phyloP scores from a whole-genome alignment of 2,797 vertebrate species.

The Phataginus tricuspis region DNA sequence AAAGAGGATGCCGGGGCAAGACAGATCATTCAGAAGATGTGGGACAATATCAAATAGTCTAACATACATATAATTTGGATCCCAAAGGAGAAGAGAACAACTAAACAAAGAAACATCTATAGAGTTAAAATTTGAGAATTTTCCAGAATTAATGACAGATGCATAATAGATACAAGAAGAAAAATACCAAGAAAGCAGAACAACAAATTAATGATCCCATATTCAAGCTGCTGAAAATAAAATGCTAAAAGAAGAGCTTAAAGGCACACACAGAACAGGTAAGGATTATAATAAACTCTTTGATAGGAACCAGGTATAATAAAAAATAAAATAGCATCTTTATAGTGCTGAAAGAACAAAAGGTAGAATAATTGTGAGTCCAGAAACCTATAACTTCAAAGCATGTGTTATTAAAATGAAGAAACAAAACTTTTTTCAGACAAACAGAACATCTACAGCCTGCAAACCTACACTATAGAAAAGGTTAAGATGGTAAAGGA shows the following conservation, averaged over 20 bases:
- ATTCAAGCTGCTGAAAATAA: background rate
- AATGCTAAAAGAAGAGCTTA: background rate
- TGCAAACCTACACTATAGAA: background rate
- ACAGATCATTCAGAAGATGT: background rate
- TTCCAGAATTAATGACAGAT: background rate
- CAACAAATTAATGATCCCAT: background rate
- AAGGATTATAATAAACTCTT: background rate
- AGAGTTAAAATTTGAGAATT: background rate
- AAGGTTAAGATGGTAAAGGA: background rate
- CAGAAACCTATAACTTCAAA: background rate
- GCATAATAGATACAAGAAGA: background rate
- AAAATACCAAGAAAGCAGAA: background rate
- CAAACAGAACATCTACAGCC: background rate
- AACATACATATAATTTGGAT: background rate
- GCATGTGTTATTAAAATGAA: background rate
- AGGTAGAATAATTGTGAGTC: background rate
- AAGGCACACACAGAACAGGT: background rate
- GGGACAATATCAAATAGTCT: background rate
- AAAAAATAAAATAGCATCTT: background rate
- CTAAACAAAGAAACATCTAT: background rate
- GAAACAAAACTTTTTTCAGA: background rate
- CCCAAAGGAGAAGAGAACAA: background rate
- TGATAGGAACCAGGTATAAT: background rate
- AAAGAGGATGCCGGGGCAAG: background rate
- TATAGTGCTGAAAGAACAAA: background rate